These are phyloP conservation scores for Chamaea fasciata DNA, from an alignment of 2,113 vertebrate species.

Conservation along the genomic window DNA sequence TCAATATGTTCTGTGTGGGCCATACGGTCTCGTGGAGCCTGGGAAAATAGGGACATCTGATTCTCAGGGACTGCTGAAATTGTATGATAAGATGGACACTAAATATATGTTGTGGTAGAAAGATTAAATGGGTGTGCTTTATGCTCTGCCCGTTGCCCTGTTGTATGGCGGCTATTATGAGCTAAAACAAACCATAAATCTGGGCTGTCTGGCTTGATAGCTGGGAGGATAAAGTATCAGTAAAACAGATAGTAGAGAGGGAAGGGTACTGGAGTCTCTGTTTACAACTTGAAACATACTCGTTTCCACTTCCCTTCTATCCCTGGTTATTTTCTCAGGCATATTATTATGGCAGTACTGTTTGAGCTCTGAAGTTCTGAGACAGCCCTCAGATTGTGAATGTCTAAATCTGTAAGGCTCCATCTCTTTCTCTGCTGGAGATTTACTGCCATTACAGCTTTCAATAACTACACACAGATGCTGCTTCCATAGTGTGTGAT, in stretches of 20 bases:
- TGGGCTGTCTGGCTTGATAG: not conserved
- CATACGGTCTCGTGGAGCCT: not conserved
- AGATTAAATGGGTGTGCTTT: constrained; percentile 3
- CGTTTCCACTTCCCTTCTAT: not conserved
- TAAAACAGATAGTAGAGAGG: not conserved
- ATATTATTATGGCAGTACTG: not conserved
- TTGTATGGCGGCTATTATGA: not conserved
- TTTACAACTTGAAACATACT: not conserved
- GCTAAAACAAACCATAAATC: constrained; percentile 8
- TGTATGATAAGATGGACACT: not conserved
- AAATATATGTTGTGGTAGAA: not conserved
- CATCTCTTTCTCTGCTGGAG: not conserved
- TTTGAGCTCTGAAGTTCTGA: not conserved
- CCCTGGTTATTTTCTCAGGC: not conserved
- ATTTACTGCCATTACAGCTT: constrained; percentile 32
- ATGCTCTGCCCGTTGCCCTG: not conserved
- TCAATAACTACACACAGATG: constrained; percentile 46
- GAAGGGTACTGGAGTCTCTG: not conserved
- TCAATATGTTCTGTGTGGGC: not conserved
- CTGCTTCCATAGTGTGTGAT: constrained; percentile 15
- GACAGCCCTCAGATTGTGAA: not conserved
- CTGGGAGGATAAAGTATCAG: not conserved
- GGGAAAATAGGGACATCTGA: constrained; percentile 20
- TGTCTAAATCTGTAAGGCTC: not conserved
- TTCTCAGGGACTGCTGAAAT: not conserved